Conservation (phyloP, 1,140 invertebrate species). For the Hylyphantes graminicola region DNA sequence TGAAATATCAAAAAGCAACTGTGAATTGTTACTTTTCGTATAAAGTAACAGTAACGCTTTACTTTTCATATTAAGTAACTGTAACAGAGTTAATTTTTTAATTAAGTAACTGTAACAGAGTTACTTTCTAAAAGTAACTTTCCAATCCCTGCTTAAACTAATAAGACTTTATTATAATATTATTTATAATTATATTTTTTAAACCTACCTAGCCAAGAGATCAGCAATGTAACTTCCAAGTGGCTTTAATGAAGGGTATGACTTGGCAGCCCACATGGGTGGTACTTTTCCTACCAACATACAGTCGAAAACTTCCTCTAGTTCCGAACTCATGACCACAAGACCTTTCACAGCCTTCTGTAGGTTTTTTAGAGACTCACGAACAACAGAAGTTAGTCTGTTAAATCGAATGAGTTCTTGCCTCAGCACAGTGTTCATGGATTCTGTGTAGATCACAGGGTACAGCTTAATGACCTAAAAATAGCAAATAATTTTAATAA, state of each 20-base stretch:
- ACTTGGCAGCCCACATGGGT: slow-evolving; percentile 68
- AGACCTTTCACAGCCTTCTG: slow-evolving; percentile 72
- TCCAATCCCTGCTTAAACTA: no score
- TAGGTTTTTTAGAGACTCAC: slow-evolving; percentile 68
- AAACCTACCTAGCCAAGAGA: slow-evolving; percentile 66
- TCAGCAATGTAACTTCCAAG: slow-evolving; percentile 71
- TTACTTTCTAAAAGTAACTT: no score
- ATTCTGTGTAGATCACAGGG: slow-evolving; percentile 71
- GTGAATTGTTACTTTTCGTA: no score
- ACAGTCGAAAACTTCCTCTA: slow-evolving; percentile 70
- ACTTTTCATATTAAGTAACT: no score
- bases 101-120: no score
- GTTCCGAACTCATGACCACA: slow-evolving; percentile 72
- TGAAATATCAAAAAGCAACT: no score
- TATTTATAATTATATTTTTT: no score
- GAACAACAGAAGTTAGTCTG: slow-evolving; percentile 67
- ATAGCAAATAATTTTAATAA: no score
- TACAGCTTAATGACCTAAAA: slow-evolving; percentile 73
- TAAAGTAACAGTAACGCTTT: no score
- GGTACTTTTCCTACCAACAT: slow-evolving; percentile 71
- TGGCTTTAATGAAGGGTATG: slow-evolving; percentile 72
- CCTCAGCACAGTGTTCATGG: slow-evolving; percentile 72
- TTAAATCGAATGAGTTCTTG: slow-evolving; percentile 73
- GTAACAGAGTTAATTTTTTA: no score
- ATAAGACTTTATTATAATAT: no score